phyloP scores from a whole-genome alignment of 2,113 vertebrate species.

The Neodon shergylaensis region DNA sequence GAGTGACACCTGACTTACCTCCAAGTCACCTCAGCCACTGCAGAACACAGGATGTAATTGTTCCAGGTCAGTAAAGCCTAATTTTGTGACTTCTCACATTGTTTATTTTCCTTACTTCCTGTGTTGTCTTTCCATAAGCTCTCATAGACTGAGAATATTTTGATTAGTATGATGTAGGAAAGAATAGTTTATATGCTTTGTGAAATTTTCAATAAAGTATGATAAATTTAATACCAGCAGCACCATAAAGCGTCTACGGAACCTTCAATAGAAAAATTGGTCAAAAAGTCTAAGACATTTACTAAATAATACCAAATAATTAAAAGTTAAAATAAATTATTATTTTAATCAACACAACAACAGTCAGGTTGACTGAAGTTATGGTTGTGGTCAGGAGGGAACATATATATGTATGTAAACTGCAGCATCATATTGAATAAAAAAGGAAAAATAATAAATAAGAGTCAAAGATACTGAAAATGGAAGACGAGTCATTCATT shows the following conservation, averaged over 20 bases:
- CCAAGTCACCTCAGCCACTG: neutral
- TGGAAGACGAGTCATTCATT: neutral
- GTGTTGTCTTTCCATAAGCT: neutral
- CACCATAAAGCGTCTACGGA: neutral
- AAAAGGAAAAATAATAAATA: slow-evolving; percentile 20
- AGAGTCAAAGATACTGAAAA: slow-evolving; percentile 9
- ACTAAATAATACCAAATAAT: neutral
- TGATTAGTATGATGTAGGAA: neutral
- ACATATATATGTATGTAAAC: neutral
- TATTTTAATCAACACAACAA: neutral
- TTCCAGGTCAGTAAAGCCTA: neutral
- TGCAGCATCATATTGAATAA: neutral
- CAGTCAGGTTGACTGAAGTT: neutral
- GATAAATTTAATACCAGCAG: neutral
- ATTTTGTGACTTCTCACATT: accelerated
- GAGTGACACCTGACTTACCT: neutral
- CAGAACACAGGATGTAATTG: accelerated
- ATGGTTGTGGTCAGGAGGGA: neutral
- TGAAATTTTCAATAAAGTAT: neutral
- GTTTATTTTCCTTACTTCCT: neutral
- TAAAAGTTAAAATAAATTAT: slow-evolving; percentile 42
- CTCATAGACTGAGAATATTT: neutral
- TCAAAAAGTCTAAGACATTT: neutral
- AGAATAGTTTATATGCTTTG: neutral
- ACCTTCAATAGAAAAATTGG: neutral